Evolutionary conservation across 2,888 invertebrate genomes (phyloP).

Genomic region (Elmis aenea): DNA sequence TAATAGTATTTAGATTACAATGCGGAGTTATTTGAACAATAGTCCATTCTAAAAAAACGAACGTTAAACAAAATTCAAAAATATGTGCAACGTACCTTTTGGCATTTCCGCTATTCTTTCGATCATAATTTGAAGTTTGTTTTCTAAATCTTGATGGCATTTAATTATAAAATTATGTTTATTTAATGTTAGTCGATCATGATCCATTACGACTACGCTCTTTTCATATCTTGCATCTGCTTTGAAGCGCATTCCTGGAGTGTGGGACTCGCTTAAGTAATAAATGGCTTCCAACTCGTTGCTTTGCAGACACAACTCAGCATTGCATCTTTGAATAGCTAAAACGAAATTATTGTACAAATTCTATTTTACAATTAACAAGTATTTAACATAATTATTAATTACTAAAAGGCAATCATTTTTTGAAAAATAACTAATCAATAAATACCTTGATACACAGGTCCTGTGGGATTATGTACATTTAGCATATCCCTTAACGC

Average conservation of each 20-base stretch:
- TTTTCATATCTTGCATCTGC: slow-evolving; percentile 34
- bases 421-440: slow-evolving; percentile 5
- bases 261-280: slow-evolving; percentile 39
- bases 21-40: slow-evolving; percentile 54
- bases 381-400: no score
- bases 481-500: no score
- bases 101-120: slow-evolving; percentile 37
- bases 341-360: slow-evolving; percentile 10
- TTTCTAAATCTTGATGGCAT: slow-evolving; percentile 24
- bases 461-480: slow-evolving; percentile 20
- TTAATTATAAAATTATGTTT: slow-evolving; percentile 32
- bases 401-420: no score
- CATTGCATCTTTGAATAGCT: slow-evolving; percentile 33
- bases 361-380: slow-evolving; percentile 1
- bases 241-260: slow-evolving; percentile 35
- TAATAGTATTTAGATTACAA: slow-evolving; percentile 29
- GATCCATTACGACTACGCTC: slow-evolving; percentile 20
- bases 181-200: slow-evolving; percentile 23
- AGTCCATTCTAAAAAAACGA: slow-evolving; percentile 54
- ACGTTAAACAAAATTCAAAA: slow-evolving; percentile 5
- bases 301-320: slow-evolving; percentile 22
- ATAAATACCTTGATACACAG: slow-evolving; percentile 18
- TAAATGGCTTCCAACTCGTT: slow-evolving; percentile 37
- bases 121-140: slow-evolving; percentile 30
- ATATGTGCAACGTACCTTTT: no score